These are phyloP conservation scores for Alviniconcha strummeri DNA, from an alignment of 2,888 invertebrate species.

Conservation along the genomic window DNA sequence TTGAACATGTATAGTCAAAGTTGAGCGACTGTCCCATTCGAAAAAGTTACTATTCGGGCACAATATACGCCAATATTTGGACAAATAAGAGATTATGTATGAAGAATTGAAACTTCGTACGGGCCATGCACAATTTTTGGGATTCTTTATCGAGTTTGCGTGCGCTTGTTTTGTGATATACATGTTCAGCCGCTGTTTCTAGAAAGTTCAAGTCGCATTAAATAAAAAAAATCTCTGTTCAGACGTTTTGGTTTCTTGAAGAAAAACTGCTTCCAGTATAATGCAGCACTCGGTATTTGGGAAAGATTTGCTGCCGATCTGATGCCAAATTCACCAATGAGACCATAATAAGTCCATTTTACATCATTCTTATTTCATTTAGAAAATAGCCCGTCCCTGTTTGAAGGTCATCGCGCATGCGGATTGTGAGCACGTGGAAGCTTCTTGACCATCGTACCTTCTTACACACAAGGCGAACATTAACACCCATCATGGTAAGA, in stretches of 20 bases:
- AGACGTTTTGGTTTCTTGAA: too few species aligned
- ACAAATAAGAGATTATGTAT: too few species aligned
- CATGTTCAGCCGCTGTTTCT: not conserved
- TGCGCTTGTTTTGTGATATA: not conserved
- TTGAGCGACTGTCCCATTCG: not conserved
- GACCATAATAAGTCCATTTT: too few species aligned
- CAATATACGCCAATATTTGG: not conserved
- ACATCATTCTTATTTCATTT: too few species aligned
- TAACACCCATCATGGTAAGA: constrained; percentile 3
- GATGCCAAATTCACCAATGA: too few species aligned
- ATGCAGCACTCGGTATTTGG: too few species aligned
- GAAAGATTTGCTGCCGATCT: too few species aligned
- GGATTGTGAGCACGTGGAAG: constrained; percentile 23
- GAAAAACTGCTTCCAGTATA: too few species aligned
- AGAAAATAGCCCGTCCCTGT: constrained; percentile 1
- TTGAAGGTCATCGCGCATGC: constrained; percentile 25
- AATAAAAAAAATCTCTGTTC: too few species aligned
- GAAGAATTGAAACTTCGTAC: too few species aligned
- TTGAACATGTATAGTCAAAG: not conserved
- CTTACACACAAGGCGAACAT: not conserved
- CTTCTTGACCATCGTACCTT: not conserved
- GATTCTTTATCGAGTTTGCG: too few species aligned
- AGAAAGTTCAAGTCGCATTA: constrained; percentile 1
- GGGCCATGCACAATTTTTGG: too few species aligned
- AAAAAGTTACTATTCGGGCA: not conserved